These are phyloP conservation scores for Paramisgurnus dabryanus DNA, from an alignment of 2,113 vertebrate species.

Conservation along the genomic window DNA sequence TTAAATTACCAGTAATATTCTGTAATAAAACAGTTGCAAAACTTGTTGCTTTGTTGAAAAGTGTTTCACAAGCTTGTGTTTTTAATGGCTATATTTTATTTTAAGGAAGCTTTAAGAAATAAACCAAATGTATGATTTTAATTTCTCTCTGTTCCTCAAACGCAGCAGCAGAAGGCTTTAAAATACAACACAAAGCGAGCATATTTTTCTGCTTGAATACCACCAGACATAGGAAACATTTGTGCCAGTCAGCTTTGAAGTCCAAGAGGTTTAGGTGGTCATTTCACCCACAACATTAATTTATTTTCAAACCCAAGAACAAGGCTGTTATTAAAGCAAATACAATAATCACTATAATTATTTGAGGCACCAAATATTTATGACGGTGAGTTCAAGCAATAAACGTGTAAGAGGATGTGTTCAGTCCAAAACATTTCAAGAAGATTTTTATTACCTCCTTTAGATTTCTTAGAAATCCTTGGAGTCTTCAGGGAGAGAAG, in stretches of 20 bases:
- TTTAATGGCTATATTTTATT: too few species aligned
- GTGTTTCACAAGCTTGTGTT: too few species aligned
- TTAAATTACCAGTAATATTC: too few species aligned
- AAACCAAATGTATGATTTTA: too few species aligned
- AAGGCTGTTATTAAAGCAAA: slow-evolving; percentile 21
- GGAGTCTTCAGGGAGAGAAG: slow-evolving; percentile 11
- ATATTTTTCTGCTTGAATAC: too few species aligned
- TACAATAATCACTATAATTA: not conserved
- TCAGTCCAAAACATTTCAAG: not conserved
- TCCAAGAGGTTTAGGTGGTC: not conserved
- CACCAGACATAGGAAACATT: too few species aligned
- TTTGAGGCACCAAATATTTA: slow-evolving; percentile 13
- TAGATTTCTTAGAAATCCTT: slow-evolving; percentile 20
- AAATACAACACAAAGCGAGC: too few species aligned
- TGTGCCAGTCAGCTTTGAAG: not conserved
- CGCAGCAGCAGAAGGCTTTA: too few species aligned
- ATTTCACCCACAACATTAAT: slow-evolving; percentile 20
- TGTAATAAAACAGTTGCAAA: too few species aligned
- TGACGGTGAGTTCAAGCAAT: slow-evolving; percentile 16
- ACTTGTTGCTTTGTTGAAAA: too few species aligned
- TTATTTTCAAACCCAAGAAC: not conserved
- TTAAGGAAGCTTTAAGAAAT: too few species aligned
- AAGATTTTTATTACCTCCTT: slow-evolving; percentile 34
- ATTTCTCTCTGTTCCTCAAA: too few species aligned
- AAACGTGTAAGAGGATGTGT: not conserved